Conservation (phyloP, 2,797 vertebrate genomes). For the Poeciliopsis presidionis region DNA sequence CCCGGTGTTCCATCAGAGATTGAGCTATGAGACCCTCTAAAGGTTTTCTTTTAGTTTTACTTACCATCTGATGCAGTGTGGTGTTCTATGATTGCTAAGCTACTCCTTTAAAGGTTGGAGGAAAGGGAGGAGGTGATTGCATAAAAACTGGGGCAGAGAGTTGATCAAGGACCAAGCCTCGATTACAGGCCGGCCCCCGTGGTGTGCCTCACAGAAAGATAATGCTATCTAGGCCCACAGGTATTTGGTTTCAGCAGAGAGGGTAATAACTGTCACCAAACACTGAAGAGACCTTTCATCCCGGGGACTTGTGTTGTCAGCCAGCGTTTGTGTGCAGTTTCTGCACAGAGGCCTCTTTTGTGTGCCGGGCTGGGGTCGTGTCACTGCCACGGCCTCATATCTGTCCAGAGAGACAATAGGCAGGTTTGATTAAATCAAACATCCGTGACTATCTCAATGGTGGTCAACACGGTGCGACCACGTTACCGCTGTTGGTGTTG, state of each 20-base stretch:
- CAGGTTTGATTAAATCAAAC: conserved; percentile 77
- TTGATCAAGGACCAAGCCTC: conserved; percentile 64
- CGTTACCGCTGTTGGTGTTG: conserved; percentile 49
- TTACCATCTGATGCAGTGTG: neutral
- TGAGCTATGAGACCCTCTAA: neutral
- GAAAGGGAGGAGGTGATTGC: conserved; percentile 19
- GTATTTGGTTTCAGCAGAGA: conserved; percentile 80
- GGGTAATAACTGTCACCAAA: conserved; percentile 81
- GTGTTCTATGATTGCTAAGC: conserved; percentile 2
- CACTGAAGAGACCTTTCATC: conserved; percentile 80
- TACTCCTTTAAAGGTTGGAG: conserved; percentile 22
- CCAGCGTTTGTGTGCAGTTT: conserved; percentile 67
- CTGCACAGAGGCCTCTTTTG: conserved; percentile 74
- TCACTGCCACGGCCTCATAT: conserved; percentile 65
- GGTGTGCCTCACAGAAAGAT: conserved; percentile 73
- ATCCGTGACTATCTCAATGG: conserved; percentile 73
- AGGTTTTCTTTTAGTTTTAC: conserved; percentile 5
- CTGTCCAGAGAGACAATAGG: conserved; percentile 68
- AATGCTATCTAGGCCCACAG: conserved; percentile 77
- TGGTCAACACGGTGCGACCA: conserved; percentile 56
- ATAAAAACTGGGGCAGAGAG: conserved; percentile 62
- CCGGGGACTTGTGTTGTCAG: conserved; percentile 63
- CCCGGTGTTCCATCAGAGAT: conserved; percentile 11
- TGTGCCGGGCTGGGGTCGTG: conserved; percentile 56
- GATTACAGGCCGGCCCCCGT: conserved; percentile 74